Evolutionary conservation across 2,113 vertebrate genomes (phyloP).

Genomic region (Nicator chloris): DNA sequence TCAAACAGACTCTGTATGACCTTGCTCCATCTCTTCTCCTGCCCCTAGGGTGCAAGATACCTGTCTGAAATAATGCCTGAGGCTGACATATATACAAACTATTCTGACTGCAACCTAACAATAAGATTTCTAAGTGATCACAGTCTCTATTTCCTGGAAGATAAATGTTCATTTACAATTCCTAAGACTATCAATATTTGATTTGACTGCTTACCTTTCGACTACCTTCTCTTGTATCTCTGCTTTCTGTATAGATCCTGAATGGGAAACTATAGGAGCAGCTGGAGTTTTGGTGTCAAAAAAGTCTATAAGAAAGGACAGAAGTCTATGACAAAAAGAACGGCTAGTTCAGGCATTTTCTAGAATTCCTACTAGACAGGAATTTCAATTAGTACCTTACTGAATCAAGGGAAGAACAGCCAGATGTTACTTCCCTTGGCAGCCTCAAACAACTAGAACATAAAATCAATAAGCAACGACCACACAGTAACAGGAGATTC

Average conservation of each 20-base stretch:
- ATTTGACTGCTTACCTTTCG: constrained; percentile 70
- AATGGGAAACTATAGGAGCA: constrained; percentile 80
- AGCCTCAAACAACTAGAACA: not conserved
- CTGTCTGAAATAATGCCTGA: not conserved
- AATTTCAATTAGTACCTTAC: not conserved
- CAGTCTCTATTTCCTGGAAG: not conserved
- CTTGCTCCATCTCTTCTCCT: not conserved
- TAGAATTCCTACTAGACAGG: not conserved
- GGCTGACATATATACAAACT: not conserved
- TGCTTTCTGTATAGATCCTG: constrained; percentile 89
- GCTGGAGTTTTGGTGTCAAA: constrained; percentile 79
- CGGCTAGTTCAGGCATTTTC: not conserved
- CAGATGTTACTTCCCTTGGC: not conserved
- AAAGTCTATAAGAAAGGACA: constrained; percentile 68
- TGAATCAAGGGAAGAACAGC: not conserved
- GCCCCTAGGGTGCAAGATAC: not conserved
- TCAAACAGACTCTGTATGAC: not conserved
- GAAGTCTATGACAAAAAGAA: not conserved
- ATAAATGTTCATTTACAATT: not conserved
- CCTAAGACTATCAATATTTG: not conserved
- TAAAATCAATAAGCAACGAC: not conserved
- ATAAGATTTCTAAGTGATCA: not conserved
- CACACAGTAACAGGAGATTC: not conserved
- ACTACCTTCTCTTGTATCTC: constrained; percentile 77
- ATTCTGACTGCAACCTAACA: not conserved